phyloP scores from a whole-genome alignment of 2,113 vertebrate genomes.

The Melanostigma gelatinosum region DNA sequence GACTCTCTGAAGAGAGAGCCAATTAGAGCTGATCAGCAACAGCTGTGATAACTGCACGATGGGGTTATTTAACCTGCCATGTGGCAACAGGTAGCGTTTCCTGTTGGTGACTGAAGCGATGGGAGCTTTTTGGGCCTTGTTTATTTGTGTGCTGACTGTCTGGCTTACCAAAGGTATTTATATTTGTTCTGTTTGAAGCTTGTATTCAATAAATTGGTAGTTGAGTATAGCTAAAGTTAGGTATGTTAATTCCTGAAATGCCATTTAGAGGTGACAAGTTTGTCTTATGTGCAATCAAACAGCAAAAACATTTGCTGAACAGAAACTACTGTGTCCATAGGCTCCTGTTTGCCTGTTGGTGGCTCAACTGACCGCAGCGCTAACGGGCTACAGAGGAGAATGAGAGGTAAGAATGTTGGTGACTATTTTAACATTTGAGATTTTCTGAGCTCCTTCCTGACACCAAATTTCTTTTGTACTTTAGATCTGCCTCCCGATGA shows the following conservation, averaged over 20 bases:
- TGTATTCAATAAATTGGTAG: neutral
- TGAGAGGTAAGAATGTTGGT: neutral
- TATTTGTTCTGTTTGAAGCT: no score
- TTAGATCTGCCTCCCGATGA: constrained; percentile 24
- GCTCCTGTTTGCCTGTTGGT: neutral
- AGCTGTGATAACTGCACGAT: constrained; percentile 14
- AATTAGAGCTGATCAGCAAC: constrained; percentile 24
- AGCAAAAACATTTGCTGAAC: neutral
- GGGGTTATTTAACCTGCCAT: neutral
- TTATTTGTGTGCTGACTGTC: neutral
- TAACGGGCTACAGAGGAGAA: no score
- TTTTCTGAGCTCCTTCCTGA: no score
- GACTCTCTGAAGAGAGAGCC: neutral
- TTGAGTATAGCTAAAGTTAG: no score
- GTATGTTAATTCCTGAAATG: neutral
- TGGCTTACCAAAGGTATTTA: constrained; percentile 36
- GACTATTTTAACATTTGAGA: no score
- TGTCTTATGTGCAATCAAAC: neutral
- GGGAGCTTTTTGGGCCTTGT: neutral
- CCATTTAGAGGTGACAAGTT: neutral
- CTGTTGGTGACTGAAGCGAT: constrained; percentile 7
- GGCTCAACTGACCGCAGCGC: neutral
- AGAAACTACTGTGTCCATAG: neutral
- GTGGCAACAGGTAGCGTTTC: fast-evolving
- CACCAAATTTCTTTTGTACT: neutral